A percentile compares a stretch with the other conserved stretches of the same genome.
phyloP scores from a whole-genome alignment of 2,888 invertebrate species.

The Beris chalybata region DNA sequence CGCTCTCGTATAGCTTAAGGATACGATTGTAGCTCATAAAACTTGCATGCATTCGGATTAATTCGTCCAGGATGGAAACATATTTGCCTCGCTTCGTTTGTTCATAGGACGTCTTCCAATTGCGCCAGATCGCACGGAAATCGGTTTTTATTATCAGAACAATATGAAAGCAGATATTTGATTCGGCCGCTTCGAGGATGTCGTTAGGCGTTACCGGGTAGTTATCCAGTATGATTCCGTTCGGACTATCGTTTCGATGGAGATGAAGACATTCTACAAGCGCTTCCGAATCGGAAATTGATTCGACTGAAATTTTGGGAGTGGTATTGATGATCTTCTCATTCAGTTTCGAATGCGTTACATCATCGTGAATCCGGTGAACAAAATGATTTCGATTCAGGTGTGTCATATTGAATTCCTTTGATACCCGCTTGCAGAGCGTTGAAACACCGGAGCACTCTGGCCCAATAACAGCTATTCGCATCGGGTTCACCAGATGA shows the following conservation, averaged over 20 bases:
- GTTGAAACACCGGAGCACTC: slow-evolving; percentile 66
- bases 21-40: not conserved
- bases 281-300: slow-evolving; percentile 50
- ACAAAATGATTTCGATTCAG: slow-evolving; percentile 57
- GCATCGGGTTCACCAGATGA: slow-evolving; percentile 59
- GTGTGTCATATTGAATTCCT: slow-evolving; percentile 57
- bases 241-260: slow-evolving; percentile 58
- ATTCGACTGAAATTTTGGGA: too few species aligned
- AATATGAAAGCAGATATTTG: slow-evolving; percentile 63
- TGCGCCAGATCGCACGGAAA: slow-evolving; percentile 7
- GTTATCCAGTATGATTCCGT: slow-evolving; percentile 67
- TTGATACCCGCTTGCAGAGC: slow-evolving; percentile 60
- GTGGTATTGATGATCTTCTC: too few species aligned
- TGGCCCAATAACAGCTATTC: slow-evolving; percentile 63
- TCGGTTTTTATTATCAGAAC: slow-evolving; percentile 10
- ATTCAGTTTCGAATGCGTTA: not conserved
- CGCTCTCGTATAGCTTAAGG: not conserved
- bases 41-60: not conserved
- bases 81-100: not conserved
- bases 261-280: slow-evolving; percentile 61
- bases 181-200: slow-evolving; percentile 57
- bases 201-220: slow-evolving; percentile 62
- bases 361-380: slow-evolving; percentile 59
- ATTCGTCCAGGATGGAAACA: not conserved
- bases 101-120: slow-evolving; percentile 2